These are phyloP conservation scores for Girardia tigrina DNA, from an alignment of 2,888 invertebrate genomes.

Conservation along the genomic window DNA sequence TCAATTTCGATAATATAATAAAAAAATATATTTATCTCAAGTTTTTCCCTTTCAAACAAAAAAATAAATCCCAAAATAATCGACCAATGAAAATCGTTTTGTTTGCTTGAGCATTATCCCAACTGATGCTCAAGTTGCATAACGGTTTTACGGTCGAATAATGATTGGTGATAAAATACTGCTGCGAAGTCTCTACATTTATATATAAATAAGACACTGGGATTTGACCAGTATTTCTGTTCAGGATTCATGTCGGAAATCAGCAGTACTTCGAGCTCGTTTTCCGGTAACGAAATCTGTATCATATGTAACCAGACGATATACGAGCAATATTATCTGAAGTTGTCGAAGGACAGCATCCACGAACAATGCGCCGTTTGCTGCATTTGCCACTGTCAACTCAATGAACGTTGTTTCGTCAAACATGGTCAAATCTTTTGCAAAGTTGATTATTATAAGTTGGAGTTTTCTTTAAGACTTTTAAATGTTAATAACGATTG, in stretches of 20 bases:
- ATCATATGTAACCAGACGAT: constrained; percentile 28
- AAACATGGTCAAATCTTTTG: constrained; percentile 33
- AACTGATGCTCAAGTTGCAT: not conserved
- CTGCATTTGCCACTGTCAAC: constrained; percentile 30
- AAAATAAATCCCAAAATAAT: not conserved
- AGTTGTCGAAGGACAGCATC: constrained; percentile 32
- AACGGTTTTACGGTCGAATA: constrained; percentile 5
- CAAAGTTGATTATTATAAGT: constrained; percentile 33
- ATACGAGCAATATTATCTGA: constrained; percentile 30
- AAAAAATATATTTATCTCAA: not conserved
- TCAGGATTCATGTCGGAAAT: constrained; percentile 8
- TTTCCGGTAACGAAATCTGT: constrained; percentile 27
- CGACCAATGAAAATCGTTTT: not conserved
- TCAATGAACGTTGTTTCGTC: constrained; percentile 34
- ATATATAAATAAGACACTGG: not conserved
- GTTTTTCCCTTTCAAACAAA: not conserved
- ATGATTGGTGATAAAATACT: not conserved
- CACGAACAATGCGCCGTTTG: constrained; percentile 35
- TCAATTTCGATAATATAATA: not conserved
- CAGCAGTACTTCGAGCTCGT: not conserved
- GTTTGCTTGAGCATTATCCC: not conserved
- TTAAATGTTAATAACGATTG: not conserved
- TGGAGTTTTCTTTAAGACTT: not conserved
- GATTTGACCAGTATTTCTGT: not conserved
- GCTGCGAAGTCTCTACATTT: not conserved